Base-by-base conservation (phyloP, 2,113 vertebrate genomes). In the Anhinga anhinga region DNA sequence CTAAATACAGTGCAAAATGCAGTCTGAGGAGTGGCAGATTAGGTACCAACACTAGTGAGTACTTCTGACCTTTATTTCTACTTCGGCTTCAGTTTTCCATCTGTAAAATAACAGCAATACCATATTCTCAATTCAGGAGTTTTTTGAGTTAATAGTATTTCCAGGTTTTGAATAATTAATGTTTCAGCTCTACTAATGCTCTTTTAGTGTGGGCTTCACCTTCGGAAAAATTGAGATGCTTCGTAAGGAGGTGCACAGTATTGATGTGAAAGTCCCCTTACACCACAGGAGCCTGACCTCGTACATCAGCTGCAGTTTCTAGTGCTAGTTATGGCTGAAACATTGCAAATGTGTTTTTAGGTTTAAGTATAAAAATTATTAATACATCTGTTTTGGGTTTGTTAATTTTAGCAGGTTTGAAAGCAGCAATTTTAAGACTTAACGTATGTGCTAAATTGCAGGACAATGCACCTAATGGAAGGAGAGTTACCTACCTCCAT, bases 401-500 rank as follows among this genome's bases (percentile, higher is more conserved):
- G 42, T 45, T 86, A 4, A 38, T 70, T 88, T 56, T 19, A 65
- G 34, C 27, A 42, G 72, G 38, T 86, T 70, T 85, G 56, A 65
- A 69, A 62, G 26, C 32, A 88, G 89, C 89, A 18, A 18, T 84
- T 85, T 5, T 11, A 27, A 36, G 19, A 9, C 17, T 81, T 77
- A 10, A 12, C 72, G 17, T 56, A 2, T 58, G 74, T 94, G 49
- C 91, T 82, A 30, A 95, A 90, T 95, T 98, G 52, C 97, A 99
- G 99, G 99, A 96, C 98, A 22, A 98, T 98, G 98, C 98, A 98
- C 94, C 96, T 98, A 55, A 99, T 99, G 99, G 97, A 98, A 87
- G 99, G 99, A 47, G 98, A 99, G 11, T 91, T 99, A 2, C 99
- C 99, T 40, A 98, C 99, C 27, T 98, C 99, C 65, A 99, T 99